Conservation (phyloP, 2,113 vertebrate species). For the Chaetorhynchus papuensis region DNA sequence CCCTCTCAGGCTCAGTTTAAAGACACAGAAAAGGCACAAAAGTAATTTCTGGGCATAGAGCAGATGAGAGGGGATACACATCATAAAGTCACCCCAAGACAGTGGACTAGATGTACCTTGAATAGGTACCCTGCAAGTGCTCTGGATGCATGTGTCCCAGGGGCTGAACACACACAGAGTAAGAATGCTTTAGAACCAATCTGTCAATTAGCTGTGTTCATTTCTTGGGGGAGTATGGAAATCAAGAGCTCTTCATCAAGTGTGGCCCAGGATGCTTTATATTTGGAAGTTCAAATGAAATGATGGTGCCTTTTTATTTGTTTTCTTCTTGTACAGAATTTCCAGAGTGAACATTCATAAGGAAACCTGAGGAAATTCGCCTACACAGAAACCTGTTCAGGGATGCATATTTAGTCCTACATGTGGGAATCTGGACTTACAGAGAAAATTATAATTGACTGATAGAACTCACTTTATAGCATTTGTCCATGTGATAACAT, state of each 20-base stretch:
- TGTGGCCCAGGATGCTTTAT: background rate
- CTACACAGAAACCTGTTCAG: background rate
- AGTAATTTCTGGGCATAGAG: no score
- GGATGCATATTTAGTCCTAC: background rate
- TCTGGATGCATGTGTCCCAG: background rate
- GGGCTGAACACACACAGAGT: background rate
- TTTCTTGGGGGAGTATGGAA: background rate
- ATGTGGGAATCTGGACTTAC: background rate
- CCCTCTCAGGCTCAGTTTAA: no score
- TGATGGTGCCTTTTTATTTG: rapidly evolving
- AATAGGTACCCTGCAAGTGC: background rate
- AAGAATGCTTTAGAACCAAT: background rate
- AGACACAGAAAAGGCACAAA: no score
- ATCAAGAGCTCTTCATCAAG: background rate
- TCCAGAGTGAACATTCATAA: background rate
- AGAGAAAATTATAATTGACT: background rate
- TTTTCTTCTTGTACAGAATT: background rate
- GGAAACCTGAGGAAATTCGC: background rate
- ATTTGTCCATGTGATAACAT: background rate
- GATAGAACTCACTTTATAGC: background rate
- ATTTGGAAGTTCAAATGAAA: background rate
- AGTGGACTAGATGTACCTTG: background rate
- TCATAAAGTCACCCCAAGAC: no score
- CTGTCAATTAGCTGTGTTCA: background rate
- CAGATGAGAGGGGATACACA: no score